phyloP scores from a whole-genome alignment of 2,797 vertebrate species.

The Sebastes iracundus region DNA sequence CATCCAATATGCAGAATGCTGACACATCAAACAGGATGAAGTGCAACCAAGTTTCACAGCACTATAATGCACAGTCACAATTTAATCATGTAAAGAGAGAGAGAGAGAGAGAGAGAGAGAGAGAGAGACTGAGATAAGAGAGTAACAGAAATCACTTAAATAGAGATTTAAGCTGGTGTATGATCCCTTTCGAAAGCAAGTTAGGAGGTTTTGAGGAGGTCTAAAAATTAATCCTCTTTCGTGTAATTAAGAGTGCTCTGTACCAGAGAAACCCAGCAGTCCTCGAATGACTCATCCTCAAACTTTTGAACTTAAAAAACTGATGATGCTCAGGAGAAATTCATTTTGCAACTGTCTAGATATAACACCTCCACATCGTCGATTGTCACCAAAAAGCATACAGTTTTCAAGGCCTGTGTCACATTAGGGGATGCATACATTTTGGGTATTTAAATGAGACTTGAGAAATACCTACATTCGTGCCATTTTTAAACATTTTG shows the following conservation, averaged over 20 bases:
- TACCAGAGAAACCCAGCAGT: neutral
- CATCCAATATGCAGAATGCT: neutral
- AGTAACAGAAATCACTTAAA: neutral
- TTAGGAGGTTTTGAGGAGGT: slow-evolving; percentile 17
- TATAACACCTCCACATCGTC: neutral
- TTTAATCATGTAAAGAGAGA: neutral
- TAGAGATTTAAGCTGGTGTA: neutral
- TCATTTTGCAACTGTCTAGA: neutral
- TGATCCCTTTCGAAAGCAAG: slow-evolving; percentile 14
- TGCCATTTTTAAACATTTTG: neutral
- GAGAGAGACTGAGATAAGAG: neutral
- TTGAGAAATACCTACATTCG: too few relatives aligned
- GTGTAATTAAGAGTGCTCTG: slow-evolving; percentile 6
- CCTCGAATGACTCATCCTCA: neutral
- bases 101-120: neutral
- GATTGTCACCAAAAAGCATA: neutral
- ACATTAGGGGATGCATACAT: neutral
- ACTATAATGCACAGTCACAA: neutral
- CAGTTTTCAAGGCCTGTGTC: neutral
- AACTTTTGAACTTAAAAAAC: neutral
- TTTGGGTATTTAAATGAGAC: neutral
- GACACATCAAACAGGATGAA: neutral
- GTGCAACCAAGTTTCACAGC: neutral
- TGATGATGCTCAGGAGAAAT: neutral
- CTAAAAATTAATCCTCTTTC: slow-evolving; percentile 27